These are phyloP conservation scores for Falco concolor DNA, from an alignment of 2,797 vertebrate species.

Conservation along the genomic window DNA sequence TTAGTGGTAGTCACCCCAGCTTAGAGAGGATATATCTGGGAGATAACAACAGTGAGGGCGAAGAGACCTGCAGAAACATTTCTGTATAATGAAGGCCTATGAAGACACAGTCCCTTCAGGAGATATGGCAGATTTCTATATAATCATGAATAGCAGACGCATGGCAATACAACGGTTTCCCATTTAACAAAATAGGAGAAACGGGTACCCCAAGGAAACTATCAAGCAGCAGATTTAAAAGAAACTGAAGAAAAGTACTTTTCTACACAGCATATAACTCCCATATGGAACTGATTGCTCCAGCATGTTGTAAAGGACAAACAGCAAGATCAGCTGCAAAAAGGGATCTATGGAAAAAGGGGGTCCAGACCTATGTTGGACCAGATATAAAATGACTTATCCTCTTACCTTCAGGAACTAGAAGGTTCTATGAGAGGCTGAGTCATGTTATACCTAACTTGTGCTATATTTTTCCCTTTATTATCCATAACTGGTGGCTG, in stretches of 20 bases:
- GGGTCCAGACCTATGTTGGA: not conserved
- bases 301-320: not conserved
- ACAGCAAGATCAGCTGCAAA: not conserved
- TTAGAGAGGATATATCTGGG: not conserved
- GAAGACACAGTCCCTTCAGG: not conserved
- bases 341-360: not conserved
- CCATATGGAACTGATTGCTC: not conserved
- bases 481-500: not conserved
- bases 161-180: accelerated
- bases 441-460: not conserved
- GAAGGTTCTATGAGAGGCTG: not conserved
- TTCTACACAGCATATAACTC: not conserved
- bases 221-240: not conserved
- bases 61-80: not conserved
- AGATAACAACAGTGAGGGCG: not conserved
- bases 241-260: not conserved
- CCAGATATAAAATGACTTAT: not conserved
- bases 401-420: not conserved
- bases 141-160: not conserved
- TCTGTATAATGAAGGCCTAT: not conserved
- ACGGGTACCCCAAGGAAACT: not conserved
- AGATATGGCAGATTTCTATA: not conserved
- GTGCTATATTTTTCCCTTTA: not conserved
- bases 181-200: not conserved
- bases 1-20: not conserved